A percentile compares a stretch with the other conserved stretches of the same genome.
Conservation (phyloP, 2,888 invertebrate genomes). For the Eupithecia subumbrata region DNA sequence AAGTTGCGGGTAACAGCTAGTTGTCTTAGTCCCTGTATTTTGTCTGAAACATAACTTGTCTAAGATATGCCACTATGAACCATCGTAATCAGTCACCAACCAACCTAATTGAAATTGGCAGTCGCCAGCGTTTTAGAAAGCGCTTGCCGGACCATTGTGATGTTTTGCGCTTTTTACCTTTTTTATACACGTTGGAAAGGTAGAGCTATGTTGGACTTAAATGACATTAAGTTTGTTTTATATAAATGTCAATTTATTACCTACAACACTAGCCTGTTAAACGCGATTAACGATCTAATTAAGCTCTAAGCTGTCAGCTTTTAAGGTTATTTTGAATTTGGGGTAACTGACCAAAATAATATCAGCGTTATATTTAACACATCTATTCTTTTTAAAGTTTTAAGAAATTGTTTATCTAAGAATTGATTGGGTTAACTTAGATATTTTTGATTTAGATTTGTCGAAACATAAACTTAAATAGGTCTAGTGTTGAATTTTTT, state of each 20-base stretch:
- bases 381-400: too few relatives aligned
- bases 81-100: conserved; percentile 1
- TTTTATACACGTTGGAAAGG: conserved; percentile 32
- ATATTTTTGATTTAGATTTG: too few relatives aligned
- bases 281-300: neutral
- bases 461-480: neutral
- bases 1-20: too few relatives aligned
- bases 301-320: neutral
- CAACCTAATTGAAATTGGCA: conserved; percentile 19
- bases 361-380: too few relatives aligned
- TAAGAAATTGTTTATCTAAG: too few relatives aligned
- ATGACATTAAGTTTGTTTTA: neutral
- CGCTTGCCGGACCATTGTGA: conserved; percentile 19
- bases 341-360: neutral
- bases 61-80: neutral
- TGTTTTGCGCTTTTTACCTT: conserved; percentile 29
- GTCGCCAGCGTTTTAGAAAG: conserved; percentile 32
- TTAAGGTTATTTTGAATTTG: neutral
- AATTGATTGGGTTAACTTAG: too few relatives aligned
- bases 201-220: conserved; percentile 6
- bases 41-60: neutral
- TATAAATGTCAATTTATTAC: neutral
- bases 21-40: too few relatives aligned
- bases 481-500: neutral
- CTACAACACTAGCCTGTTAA: neutral